phyloP scores from a whole-genome alignment of 2,888 invertebrate species.

The Pachycephus smyrnensis region DNA sequence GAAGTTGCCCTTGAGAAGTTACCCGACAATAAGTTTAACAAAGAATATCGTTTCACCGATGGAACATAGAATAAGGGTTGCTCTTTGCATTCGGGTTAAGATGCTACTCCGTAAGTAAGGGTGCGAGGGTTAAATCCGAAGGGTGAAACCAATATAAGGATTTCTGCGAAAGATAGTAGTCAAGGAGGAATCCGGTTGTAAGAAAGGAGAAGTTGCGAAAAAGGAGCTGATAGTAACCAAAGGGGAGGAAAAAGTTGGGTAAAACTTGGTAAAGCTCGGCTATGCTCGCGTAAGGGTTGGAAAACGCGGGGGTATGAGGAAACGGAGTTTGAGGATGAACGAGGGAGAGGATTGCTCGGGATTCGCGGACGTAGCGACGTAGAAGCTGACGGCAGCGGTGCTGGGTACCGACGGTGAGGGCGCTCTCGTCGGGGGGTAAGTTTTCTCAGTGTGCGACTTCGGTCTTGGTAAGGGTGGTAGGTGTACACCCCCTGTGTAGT shows the following conservation, averaged over 20 bases:
- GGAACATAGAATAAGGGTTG: not conserved
- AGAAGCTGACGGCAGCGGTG: not conserved
- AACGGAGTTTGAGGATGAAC: not conserved
- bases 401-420: not conserved
- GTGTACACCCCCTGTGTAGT: not conserved
- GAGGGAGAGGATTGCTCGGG: not conserved
- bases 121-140: not conserved
- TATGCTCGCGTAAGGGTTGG: not conserved
- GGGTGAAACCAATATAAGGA: not conserved
- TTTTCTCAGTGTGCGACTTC: not conserved
- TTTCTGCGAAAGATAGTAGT: not conserved
- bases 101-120: not conserved
- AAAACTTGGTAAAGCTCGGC: slow-evolving; percentile 38
- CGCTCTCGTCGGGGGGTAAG: not conserved
- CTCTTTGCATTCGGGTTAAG: not conserved
- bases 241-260: slow-evolving; percentile 46
- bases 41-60: not conserved
- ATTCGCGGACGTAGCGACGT: not conserved
- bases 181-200: not conserved
- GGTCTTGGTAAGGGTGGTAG: not conserved
- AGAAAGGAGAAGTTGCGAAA: not conserved
- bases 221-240: not conserved
- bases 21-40: not conserved
- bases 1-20: not conserved
- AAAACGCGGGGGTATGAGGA: not conserved